Base-by-base conservation (phyloP, 2,113 vertebrate species). In the Anguilla japonica region DNA sequence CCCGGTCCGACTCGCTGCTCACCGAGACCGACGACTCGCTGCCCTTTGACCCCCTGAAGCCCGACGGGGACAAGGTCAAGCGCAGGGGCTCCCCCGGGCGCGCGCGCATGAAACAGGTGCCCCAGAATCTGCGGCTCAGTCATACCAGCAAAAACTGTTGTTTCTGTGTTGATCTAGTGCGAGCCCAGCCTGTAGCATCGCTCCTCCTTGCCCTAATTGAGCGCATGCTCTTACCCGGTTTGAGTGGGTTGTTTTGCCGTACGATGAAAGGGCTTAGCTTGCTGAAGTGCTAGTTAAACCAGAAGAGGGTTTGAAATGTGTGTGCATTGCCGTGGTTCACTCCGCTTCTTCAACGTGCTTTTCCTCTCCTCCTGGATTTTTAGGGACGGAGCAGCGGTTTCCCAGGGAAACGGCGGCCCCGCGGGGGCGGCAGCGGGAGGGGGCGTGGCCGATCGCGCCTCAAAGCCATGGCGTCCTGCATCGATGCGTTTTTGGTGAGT, bases 391-490 rank as follows among this genome's bases (percentile, higher is more conserved):
- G 98, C 93, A 97, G 96, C 95, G 97, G 98, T 94, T 99, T 99
- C 92, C 98, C 98, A 0, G 98, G 98, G 90, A 96, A 96, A 89
- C 96, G 98, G 13, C 95, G 98, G 85, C 98, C 98, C 85, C 96
- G 98, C 83, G 98, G 98, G 2, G 95, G 96, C 83, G 96, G 95
- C 87, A 94, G 92, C 5, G 94, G 96, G 87, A 96, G 98, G 50
- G 98, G 98, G 41, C 96, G 98, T 85, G 98, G 98, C 78, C 96
- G 98, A 90, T 97, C 98, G 0, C 97, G 98, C 79, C 96, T 99
- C 90, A 99, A 99, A 93, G 98, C 98, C 82, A 99, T 98, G 94
- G 97, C 98, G 50, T 99, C 98, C 6, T 99, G 98, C 79, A 96
- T 99, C 81, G 98, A 99, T 91, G 98, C 98, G 84, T 94, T 98